Evolutionary conservation across 1,140 invertebrate genomes (phyloP).

Genomic region (Popillia japonica): DNA sequence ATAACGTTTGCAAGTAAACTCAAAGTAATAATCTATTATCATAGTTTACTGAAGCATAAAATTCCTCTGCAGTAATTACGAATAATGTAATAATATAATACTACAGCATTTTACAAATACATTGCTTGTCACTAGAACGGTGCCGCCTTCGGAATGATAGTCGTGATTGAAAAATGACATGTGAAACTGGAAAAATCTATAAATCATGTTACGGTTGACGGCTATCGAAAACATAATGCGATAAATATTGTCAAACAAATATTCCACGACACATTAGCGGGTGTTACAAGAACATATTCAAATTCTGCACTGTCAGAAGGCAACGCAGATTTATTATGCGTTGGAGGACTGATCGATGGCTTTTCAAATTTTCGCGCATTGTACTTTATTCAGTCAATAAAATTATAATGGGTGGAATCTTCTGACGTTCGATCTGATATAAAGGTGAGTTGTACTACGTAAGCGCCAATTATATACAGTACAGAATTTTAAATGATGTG

Average conservation of each 20-base stretch:
- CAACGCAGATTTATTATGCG: slow-evolving; percentile 14
- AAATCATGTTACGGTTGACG: slow-evolving; percentile 14
- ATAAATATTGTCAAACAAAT: slow-evolving; percentile 35
- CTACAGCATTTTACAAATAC: neutral
- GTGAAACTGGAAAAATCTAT: neutral
- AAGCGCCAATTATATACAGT: no score
- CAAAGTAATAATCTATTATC: no score
- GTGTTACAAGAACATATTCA: slow-evolving; percentile 10
- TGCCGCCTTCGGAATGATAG: neutral
- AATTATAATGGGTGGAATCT: neutral
- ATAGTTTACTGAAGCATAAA: no score
- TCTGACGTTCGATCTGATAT: slow-evolving; percentile 14
- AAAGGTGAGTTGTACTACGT: no score
- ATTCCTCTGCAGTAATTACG: no score
- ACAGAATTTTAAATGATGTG: no score
- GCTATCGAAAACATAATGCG: slow-evolving; percentile 21
- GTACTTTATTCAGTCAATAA: neutral
- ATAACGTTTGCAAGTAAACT: no score
- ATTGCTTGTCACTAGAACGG: neutral
- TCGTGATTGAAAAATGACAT: slow-evolving; percentile 3
- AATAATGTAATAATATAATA: no score
- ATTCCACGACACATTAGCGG: slow-evolving; percentile 28
- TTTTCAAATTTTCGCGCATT: slow-evolving; percentile 19
- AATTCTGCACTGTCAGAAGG: neutral
- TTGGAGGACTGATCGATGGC: slow-evolving; percentile 12